Evolutionary conservation across 2,888 invertebrate genomes (phyloP), one percentile per base, ranked within the genome.

Genomic region (Melipona bicolor): DNA sequence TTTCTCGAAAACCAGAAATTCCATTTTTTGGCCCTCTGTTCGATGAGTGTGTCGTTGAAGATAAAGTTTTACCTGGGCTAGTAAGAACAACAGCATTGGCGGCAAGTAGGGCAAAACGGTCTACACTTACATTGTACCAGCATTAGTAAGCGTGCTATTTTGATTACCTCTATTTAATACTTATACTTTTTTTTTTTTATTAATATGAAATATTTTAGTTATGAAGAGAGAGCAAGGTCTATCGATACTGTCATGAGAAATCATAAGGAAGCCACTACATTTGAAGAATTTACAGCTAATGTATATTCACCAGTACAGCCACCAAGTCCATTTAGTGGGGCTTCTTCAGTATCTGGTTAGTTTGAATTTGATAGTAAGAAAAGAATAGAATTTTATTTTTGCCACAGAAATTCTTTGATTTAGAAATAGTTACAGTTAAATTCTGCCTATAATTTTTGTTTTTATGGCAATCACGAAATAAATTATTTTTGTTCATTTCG

Each of bases 11-110:
- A 78, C 83, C 93, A 1, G 94, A 94, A 59, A 97, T 98, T 89
- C 97, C 97, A n/a, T 97, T 97, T 95, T 99, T 99, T 95, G 99
- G 99, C 0, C 99, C 99, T 4, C 95, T 99, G 85, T 99, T 98
- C 95, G 98, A 99, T 94, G 99, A 99, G 95, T 97, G 98, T 89
- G 96, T 98, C 79, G 96, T 98, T 32, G 97, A 97, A 90, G 96
- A 96, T 86, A 95, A 95, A 86, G 96, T 97, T 84, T 94, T 98
- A 89, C 98, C 99, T 49, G 97, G 97, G 69, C 95, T 99, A 78
- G 98, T 99, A 21, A 95, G 98, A 79, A 97, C 98, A 74, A 98
- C 99, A 50, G 99, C 98, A 74, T 96, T 98, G 85, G 97, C 98
- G 93, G 99, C 99, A 76, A 99, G 99, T 90, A 96, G 99, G 85